These are phyloP conservation scores for Microtus ochrogaster DNA, from an alignment of 2,113 vertebrate genomes.

Conservation along the genomic window DNA sequence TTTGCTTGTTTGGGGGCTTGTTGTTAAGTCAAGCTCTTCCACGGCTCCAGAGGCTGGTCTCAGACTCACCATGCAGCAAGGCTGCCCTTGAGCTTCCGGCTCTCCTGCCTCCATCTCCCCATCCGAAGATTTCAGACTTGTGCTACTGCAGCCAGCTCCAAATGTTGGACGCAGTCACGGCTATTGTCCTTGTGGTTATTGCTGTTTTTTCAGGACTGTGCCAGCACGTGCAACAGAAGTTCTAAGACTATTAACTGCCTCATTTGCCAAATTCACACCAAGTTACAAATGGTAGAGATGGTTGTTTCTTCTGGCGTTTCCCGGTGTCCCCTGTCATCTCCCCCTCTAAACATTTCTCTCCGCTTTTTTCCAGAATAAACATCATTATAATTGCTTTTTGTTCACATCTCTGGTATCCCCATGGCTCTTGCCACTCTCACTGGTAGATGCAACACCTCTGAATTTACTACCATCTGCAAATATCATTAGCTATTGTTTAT, in stretches of 20 bases:
- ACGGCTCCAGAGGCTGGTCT: not conserved
- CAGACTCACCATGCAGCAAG: not conserved
- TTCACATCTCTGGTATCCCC: slow-evolving; percentile 74
- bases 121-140: not conserved
- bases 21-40: not conserved
- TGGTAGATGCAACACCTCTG: slow-evolving; percentile 79
- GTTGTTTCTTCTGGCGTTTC: slow-evolving; percentile 56
- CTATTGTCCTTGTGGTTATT: not conserved
- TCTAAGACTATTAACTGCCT: slow-evolving; percentile 7
- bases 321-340: slow-evolving; percentile 9
- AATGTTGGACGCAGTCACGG: not conserved
- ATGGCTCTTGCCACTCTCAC: slow-evolving; percentile 65
- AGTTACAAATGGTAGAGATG: slow-evolving; percentile 19
- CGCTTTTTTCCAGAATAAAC: slow-evolving; percentile 74
- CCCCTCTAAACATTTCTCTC: slow-evolving; percentile 33
- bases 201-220: not conserved
- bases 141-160: not conserved
- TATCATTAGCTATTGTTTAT: slow-evolving; percentile 83
- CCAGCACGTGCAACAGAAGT: not conserved
- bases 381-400: slow-evolving; percentile 74
- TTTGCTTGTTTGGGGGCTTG: not conserved
- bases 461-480: slow-evolving; percentile 82
- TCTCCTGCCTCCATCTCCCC: not conserved
- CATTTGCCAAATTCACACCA: slow-evolving; percentile 46
- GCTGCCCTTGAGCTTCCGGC: not conserved